Conservation (phyloP, 2,797 vertebrate genomes). For the Gadopsis marmoratus region DNA sequence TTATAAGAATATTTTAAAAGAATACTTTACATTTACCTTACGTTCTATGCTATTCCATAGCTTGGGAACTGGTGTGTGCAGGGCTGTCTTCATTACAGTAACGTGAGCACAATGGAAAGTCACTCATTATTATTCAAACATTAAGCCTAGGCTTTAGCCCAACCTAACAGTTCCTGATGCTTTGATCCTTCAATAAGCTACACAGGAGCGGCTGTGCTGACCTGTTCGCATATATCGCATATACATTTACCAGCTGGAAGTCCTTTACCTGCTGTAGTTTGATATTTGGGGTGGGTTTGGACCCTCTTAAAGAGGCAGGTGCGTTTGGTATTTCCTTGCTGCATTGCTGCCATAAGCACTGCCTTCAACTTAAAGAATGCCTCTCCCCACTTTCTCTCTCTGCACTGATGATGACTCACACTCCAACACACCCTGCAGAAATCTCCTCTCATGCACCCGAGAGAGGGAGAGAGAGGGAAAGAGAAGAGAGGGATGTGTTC, state of each 20-base stretch:
- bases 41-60: background rate
- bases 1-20: background rate
- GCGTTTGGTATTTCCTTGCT: conserved; percentile 63
- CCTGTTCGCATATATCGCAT: conserved; percentile 42
- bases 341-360: conserved; percentile 76
- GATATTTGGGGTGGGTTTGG: conserved; percentile 40
- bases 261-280: conserved; percentile 46
- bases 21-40: background rate
- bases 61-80: background rate
- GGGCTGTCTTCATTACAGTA: conserved; percentile 47
- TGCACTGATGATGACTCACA: conserved; percentile 86
- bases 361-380: conserved; percentile 80
- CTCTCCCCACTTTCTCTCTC: conserved; percentile 74
- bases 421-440: conserved; percentile 84
- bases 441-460: conserved; percentile 73
- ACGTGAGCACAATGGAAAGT: conserved; percentile 62
- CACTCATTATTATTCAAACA: conserved; percentile 55
- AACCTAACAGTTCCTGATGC: conserved; percentile 31
- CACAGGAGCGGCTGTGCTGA: conserved; percentile 26
- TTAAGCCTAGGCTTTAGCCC: conserved; percentile 18
- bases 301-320: conserved; percentile 38
- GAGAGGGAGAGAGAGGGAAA: conserved; percentile 54
- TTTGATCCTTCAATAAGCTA: conserved; percentile 24
- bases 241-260: conserved; percentile 35
- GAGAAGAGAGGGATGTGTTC: conserved; percentile 47